Conservation (phyloP, 2,888 invertebrate genomes). For the Melinaea marsaeus region DNA sequence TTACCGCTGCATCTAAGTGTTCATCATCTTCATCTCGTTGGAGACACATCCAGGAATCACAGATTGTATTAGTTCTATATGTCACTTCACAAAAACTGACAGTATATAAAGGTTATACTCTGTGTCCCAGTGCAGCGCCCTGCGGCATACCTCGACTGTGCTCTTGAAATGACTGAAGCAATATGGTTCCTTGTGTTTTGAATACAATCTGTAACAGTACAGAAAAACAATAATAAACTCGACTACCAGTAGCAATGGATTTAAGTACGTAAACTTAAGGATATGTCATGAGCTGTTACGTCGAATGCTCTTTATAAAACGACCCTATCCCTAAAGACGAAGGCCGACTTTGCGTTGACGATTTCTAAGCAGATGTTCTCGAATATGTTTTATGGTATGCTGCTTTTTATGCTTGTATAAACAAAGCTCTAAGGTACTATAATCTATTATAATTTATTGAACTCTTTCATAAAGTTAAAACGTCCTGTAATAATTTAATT, state of each 20-base stretch:
- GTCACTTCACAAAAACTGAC: slow-evolving; percentile 44
- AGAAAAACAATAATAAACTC: slow-evolving; percentile 75
- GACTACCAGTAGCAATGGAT: slow-evolving; percentile 44
- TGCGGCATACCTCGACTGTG: slow-evolving; percentile 58
- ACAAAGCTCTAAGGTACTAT: slow-evolving; percentile 26
- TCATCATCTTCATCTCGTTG: slow-evolving; percentile 66
- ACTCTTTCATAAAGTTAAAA: slow-evolving; percentile 2
- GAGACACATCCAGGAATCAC: slow-evolving; percentile 72
- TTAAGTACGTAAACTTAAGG: slow-evolving; percentile 36
- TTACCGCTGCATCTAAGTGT: slow-evolving; percentile 67
- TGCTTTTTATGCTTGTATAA: slow-evolving; percentile 32
- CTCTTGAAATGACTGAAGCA: slow-evolving; percentile 58
- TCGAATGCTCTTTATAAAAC: slow-evolving; percentile 16
- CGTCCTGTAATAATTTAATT: too few species aligned
- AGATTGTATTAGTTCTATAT: slow-evolving; percentile 31
- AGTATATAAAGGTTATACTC: slow-evolving; percentile 34
- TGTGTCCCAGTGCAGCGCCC: slow-evolving; percentile 46
- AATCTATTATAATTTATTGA: slow-evolving; percentile 11
- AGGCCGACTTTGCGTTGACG: slow-evolving; percentile 12
- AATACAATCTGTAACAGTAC: slow-evolving; percentile 75
- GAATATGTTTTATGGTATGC: slow-evolving; percentile 29
- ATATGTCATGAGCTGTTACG: slow-evolving; percentile 19
- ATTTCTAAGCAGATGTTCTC: slow-evolving; percentile 26
- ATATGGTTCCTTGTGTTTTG: slow-evolving; percentile 62
- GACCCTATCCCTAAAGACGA: slow-evolving; percentile 9